Evolutionary conservation across 35 echinoderm and acorn worm species (phyloP).

Genomic region (Nesometra sesokonis): DNA sequence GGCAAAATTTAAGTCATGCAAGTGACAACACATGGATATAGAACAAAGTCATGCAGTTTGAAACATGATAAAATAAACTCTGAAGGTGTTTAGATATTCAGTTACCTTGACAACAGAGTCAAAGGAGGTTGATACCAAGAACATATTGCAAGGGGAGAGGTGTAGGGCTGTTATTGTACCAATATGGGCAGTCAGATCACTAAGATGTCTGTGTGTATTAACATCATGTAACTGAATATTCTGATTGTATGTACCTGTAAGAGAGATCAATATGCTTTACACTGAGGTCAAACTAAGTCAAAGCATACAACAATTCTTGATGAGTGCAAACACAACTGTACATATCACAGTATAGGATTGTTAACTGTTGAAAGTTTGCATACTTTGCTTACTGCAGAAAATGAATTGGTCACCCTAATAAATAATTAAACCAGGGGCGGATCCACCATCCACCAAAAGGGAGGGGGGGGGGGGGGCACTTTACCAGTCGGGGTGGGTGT

Average conservation of each 20-base stretch:
- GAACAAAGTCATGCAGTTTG: neutral
- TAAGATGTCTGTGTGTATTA: neutral
- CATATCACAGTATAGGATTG: too few relatives aligned
- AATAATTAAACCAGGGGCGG: too few relatives aligned
- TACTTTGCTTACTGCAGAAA: too few relatives aligned
- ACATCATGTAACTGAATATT: conserved; percentile 16
- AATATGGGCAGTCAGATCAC: neutral
- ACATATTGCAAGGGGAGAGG: neutral
- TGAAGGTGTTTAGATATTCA: neutral
- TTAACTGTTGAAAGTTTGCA: too few relatives aligned
- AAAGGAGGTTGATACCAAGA: neutral
- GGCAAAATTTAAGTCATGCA: neutral
- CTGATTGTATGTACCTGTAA: conserved; percentile 16
- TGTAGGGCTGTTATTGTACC: neutral
- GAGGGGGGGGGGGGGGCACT: too few relatives aligned
- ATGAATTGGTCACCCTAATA: too few relatives aligned
- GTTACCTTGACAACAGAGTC: conserved; percentile 4
- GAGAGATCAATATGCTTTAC: neutral
- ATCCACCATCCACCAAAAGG: too few relatives aligned
- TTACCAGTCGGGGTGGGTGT: too few relatives aligned
- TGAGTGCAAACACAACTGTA: too few relatives aligned
- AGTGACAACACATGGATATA: neutral
- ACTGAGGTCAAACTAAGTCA: neutral
- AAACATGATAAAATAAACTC: neutral
- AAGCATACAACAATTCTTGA: too few relatives aligned